These are phyloP conservation scores for Apteryx mantelli DNA, from an alignment of 2,113 vertebrate species.

Conservation along the genomic window DNA sequence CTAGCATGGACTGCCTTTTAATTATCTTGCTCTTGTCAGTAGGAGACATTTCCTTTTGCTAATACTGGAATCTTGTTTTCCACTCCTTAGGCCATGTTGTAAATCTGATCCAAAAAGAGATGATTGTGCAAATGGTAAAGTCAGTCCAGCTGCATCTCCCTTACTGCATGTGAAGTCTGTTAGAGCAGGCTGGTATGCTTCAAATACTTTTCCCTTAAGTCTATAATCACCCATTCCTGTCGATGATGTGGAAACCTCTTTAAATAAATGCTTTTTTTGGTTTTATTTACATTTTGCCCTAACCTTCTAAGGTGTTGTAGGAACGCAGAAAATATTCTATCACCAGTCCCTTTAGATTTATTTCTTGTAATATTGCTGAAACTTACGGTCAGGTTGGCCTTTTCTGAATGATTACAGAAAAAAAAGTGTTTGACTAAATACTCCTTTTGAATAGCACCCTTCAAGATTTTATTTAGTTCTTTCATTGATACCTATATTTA, in stretches of 20 bases:
- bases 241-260: neutral
- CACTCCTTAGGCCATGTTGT: neutral
- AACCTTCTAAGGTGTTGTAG: fast-evolving
- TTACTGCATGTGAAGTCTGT: neutral
- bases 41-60: neutral
- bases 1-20: neutral
- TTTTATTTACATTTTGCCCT: neutral
- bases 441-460: fast-evolving
- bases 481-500: neutral
- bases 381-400: neutral
- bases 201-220: neutral
- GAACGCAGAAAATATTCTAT: neutral
- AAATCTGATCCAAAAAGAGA: neutral
- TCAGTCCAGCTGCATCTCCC: neutral
- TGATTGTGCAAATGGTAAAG: neutral
- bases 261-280: neutral
- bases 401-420: neutral
- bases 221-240: neutral
- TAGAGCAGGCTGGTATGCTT: neutral
- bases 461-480: neutral
- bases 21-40: neutral
- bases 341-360: neutral
- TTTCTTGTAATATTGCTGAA: neutral
- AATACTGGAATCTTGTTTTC: neutral
- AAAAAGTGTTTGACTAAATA: neutral